Conservation (phyloP, 2,888 invertebrate genomes). For the Sarcophaga carnaria region DNA sequence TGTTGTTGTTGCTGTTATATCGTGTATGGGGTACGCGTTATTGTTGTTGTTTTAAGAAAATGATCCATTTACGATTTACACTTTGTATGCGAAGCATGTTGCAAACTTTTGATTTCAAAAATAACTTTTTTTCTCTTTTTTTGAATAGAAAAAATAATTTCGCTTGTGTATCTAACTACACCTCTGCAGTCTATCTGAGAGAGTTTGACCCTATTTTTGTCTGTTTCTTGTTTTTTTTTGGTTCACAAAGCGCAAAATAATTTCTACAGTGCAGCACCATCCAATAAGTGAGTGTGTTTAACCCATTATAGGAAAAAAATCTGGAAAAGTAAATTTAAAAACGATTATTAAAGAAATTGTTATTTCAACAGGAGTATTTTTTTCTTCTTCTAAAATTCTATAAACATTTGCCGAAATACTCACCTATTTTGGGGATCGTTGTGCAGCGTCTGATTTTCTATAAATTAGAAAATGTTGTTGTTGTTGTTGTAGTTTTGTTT, state of each 20-base stretch:
- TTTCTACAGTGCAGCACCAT: constrained; percentile 53
- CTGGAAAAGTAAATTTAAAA: constrained; percentile 14
- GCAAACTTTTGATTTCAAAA: constrained; percentile 30
- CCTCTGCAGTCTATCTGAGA: neutral
- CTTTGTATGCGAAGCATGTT: constrained; percentile 49
- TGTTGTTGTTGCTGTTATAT: neutral
- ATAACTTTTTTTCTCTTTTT: neutral
- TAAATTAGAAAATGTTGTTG: constrained; percentile 38
- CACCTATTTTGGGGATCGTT: constrained; percentile 52
- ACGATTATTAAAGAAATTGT: neutral
- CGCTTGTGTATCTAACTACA: constrained; percentile 14
- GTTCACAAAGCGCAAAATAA: constrained; percentile 56
- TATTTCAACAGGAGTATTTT: too few species aligned
- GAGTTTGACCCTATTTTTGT: neutral
- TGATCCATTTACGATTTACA: constrained; percentile 49
- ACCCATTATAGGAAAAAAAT: constrained; percentile 42
- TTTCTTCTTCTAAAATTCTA: neutral
- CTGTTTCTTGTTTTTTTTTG: neutral
- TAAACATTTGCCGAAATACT: neutral
- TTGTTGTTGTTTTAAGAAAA: constrained; percentile 19
- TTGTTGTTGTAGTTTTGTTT: constrained; percentile 29
- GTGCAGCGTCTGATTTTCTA: constrained; percentile 12
- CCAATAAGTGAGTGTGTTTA: constrained; percentile 23
- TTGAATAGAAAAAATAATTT: constrained; percentile 49
- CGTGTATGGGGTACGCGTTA: constrained; percentile 1